A percentile compares a stretch with the other conserved stretches of the same genome.
phyloP scores from a whole-genome alignment of 2,113 vertebrate species.

The Pavo muticus region DNA sequence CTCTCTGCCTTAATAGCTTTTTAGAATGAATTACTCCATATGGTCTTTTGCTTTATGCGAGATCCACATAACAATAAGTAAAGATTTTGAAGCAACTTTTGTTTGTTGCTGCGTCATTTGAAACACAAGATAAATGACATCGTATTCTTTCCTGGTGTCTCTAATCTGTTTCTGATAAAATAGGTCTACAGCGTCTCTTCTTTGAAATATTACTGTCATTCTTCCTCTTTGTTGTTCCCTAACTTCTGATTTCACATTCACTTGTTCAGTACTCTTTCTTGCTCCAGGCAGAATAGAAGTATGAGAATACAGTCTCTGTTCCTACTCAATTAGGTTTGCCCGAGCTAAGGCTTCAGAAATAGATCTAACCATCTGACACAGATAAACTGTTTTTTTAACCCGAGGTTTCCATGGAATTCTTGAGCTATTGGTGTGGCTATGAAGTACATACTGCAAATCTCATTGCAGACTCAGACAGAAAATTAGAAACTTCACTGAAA shows the following conservation, averaged over 20 bases:
- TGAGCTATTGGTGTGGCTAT: neutral
- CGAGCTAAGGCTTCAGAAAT: conserved; percentile 10
- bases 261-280: conserved; percentile 21
- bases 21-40: conserved; percentile 26
- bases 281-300: conserved; percentile 36
- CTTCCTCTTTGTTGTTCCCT: conserved; percentile 20
- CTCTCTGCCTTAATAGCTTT: conserved; percentile 8
- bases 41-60: neutral
- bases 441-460: conserved; percentile 9
- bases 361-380: neutral
- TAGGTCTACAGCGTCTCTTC: neutral
- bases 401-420: neutral
- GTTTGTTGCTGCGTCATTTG: neutral
- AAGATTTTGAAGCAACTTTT: conserved; percentile 25
- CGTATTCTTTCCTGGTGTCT: conserved; percentile 15
- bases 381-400: conserved; percentile 15
- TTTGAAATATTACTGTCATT: conserved; percentile 23
- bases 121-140: conserved; percentile 45
- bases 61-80: neutral
- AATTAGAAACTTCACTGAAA: conserved; percentile 5
- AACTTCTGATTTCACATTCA: conserved; percentile 40
- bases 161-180: neutral
- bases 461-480: conserved; percentile 25
- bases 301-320: conserved; percentile 20
- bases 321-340: conserved; percentile 20